Evolutionary conservation across 2,113 vertebrate genomes (phyloP).

Genomic region (Numenius arquata): DNA sequence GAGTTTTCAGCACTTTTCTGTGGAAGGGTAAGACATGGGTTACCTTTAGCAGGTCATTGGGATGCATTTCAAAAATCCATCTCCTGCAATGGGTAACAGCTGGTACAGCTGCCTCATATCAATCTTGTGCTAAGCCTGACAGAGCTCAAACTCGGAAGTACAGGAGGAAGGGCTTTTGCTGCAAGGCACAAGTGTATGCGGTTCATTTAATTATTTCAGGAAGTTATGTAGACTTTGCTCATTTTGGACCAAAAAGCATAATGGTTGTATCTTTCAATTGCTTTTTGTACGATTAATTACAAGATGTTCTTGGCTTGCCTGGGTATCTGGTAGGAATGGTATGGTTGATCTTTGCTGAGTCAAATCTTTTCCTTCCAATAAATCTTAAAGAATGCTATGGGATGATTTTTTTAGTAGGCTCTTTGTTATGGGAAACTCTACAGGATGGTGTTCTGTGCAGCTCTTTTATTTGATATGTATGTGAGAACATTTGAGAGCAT

Average conservation of each 20-base stretch:
- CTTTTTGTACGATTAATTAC: constrained; percentile 14
- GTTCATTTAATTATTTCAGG: constrained; percentile 1
- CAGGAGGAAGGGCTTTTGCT: not conserved
- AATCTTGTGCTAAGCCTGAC: not conserved
- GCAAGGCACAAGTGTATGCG: not conserved
- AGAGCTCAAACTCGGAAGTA: not conserved
- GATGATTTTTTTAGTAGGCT: not conserved
- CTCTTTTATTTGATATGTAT: not conserved
- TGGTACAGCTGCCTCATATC: not conserved
- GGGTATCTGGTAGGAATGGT: not conserved
- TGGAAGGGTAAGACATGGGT: not conserved
- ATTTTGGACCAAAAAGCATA: not conserved
- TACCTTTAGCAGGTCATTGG: not conserved
- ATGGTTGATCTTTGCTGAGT: not conserved
- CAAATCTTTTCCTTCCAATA: not conserved
- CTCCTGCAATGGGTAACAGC: not conserved
- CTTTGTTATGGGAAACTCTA: constrained; percentile 12
- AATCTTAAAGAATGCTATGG: not conserved
- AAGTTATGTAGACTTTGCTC: not conserved
- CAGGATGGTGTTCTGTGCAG: not conserved
- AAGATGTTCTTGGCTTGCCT: not conserved
- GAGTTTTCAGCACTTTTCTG: not conserved
- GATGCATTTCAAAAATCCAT: not conserved
- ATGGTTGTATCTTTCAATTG: not conserved
- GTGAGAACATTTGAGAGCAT: not conserved